These are phyloP conservation scores for Beris chalybata DNA, from an alignment of 2,888 invertebrate species.

Conservation along the genomic window DNA sequence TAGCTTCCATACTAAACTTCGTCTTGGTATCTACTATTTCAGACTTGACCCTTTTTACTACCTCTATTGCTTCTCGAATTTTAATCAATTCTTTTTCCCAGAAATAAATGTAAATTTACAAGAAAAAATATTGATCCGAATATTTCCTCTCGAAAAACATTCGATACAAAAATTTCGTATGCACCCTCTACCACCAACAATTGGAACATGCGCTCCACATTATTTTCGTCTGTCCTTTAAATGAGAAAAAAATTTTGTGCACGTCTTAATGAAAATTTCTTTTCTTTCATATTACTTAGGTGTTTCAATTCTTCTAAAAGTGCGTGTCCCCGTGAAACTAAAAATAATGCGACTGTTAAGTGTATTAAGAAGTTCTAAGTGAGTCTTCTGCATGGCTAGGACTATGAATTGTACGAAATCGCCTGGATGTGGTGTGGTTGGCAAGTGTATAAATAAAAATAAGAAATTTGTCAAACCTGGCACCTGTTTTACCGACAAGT, in stretches of 20 bases:
- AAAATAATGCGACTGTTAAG: background rate
- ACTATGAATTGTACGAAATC: slow-evolving; percentile 23
- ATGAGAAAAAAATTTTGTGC: slow-evolving; percentile 14
- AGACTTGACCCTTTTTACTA: no score
- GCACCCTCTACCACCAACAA: background rate
- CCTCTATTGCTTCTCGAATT: no score
- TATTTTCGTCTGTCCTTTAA: slow-evolving; percentile 26
- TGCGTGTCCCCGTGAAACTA: background rate
- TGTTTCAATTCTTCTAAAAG: background rate
- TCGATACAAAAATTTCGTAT: background rate
- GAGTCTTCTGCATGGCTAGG: slow-evolving; percentile 19
- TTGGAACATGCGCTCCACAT: slow-evolving; percentile 12
- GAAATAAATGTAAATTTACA: no score
- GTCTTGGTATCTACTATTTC: no score
- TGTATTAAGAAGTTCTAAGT: background rate
- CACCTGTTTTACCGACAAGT: slow-evolving; percentile 53
- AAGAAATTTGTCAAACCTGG: slow-evolving; percentile 47
- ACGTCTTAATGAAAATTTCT: slow-evolving; percentile 5
- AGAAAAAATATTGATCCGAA: background rate
- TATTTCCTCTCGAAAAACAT: background rate
- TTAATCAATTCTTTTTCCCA: no score
- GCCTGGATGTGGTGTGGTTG: slow-evolving; percentile 28
- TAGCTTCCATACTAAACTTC: no score
- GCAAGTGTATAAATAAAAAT: slow-evolving; percentile 26
- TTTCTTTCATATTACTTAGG: background rate